Conservation (phyloP, 2,888 invertebrate genomes). For the Seira ritae region DNA sequence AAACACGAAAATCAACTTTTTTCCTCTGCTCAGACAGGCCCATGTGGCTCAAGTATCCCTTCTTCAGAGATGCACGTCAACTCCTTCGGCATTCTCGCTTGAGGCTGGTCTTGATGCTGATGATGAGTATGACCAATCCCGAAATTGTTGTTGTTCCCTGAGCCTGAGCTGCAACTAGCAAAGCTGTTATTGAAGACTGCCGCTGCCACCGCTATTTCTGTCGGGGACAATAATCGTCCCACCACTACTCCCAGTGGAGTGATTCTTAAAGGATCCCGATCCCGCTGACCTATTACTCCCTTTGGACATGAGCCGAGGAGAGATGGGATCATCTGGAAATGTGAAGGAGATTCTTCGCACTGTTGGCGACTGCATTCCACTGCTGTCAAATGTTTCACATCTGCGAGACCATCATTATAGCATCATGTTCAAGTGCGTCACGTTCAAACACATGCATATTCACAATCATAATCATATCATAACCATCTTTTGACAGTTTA, state of each 20-base stretch:
- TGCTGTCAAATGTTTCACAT: slow-evolving; percentile 67
- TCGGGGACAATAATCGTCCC: slow-evolving; percentile 24
- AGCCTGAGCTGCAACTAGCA: too few species aligned
- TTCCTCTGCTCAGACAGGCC: slow-evolving; percentile 34
- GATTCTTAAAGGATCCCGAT: slow-evolving; percentile 31
- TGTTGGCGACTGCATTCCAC: slow-evolving; percentile 63
- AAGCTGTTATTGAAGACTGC: slow-evolving; percentile 35
- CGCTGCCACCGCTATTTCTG: slow-evolving; percentile 40
- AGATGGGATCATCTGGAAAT: slow-evolving; percentile 66
- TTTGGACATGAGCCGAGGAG: slow-evolving; percentile 50
- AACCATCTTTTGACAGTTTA: too few species aligned
- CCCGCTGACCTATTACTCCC: slow-evolving; percentile 53
- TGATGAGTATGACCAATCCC: slow-evolving; percentile 34
- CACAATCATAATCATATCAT: too few species aligned
- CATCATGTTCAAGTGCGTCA: too few species aligned
- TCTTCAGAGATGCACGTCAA: slow-evolving; percentile 90
- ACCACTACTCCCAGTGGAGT: slow-evolving; percentile 21
- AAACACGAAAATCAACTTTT: too few species aligned
- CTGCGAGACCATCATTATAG: slow-evolving; percentile 42
- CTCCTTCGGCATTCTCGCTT: slow-evolving; percentile 76
- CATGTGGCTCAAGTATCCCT: slow-evolving; percentile 82
- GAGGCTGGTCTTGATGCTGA: slow-evolving; percentile 52
- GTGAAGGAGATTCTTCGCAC: slow-evolving; percentile 66
- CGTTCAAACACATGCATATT: too few species aligned
- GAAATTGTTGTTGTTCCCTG: slow-evolving; percentile 22